These are phyloP conservation scores for Sebastiscus tertius DNA, from an alignment of 2,797 vertebrate genomes.

Conservation along the genomic window DNA sequence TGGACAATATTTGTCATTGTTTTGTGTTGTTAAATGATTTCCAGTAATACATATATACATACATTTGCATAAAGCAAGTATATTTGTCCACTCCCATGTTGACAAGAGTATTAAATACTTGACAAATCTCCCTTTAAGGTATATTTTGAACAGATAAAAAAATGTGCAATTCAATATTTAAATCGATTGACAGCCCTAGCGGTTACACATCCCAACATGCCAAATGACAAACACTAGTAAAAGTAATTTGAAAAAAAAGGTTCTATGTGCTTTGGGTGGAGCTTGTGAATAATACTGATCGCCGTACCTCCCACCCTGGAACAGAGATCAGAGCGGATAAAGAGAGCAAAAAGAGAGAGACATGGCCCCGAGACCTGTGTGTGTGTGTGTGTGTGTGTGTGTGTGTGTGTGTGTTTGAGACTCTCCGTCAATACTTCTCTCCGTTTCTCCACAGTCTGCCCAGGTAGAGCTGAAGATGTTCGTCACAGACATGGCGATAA, in stretches of 20 bases:
- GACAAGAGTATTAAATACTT: no score
- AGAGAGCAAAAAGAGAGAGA: slow-evolving; percentile 5
- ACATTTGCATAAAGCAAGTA: no score
- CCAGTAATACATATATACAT: no score
- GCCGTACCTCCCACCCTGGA: slow-evolving; percentile 21
- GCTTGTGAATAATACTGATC: slow-evolving; percentile 28
- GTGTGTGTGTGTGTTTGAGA: background rate
- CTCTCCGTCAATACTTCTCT: slow-evolving; percentile 2
- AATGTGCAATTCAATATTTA: no score
- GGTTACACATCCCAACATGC: background rate
- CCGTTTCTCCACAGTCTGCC: slow-evolving; percentile 9
- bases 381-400: slow-evolving; percentile 1
- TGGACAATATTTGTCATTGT: no score
- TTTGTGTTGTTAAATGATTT: no score
- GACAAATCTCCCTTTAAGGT: no score
- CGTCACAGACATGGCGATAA: slow-evolving; percentile 41
- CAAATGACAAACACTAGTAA: slow-evolving; percentile 21
- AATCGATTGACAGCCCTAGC: no score
- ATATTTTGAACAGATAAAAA: no score
- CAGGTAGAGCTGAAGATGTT: slow-evolving; percentile 35
- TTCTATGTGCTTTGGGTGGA: slow-evolving; percentile 28
- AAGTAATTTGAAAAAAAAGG: slow-evolving; percentile 3
- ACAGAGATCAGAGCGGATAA: slow-evolving; percentile 35
- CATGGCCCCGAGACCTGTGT: slow-evolving; percentile 13
- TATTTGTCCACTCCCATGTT: no score